These are phyloP conservation scores for Pontoporia blainvillei DNA, from an alignment of 2,113 vertebrate genomes.

Conservation along the genomic window DNA sequence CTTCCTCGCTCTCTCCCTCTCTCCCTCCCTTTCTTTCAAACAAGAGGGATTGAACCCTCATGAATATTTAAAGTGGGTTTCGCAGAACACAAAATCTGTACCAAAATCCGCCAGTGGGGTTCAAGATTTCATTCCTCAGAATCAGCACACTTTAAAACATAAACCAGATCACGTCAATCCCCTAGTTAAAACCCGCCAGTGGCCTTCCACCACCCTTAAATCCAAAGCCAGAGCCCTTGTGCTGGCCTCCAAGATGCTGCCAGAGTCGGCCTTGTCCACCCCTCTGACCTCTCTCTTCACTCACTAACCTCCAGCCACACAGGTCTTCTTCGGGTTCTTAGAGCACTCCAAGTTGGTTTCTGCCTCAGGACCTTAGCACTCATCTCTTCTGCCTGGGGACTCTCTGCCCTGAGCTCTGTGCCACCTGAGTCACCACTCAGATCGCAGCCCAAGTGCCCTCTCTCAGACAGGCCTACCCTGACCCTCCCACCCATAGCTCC, in stretches of 20 bases:
- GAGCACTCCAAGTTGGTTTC: not conserved
- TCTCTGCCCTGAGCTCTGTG: not conserved
- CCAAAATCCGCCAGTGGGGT: not conserved
- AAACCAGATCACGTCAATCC: not conserved
- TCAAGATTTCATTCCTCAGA: not conserved
- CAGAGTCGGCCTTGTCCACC: not conserved
- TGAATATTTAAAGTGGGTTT: constrained; percentile 3
- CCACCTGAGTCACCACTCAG: not conserved
- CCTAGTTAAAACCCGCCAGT: not conserved
- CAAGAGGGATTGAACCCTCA: not conserved
- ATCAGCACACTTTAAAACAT: constrained; percentile 6
- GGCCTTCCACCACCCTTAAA: not conserved
- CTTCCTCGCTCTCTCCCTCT: too few species aligned
- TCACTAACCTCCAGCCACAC: not conserved
- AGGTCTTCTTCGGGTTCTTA: not conserved
- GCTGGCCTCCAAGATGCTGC: not conserved
- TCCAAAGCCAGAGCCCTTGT: not conserved
- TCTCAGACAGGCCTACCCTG: not conserved
- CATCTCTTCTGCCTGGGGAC: not conserved
- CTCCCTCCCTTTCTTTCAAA: not conserved
- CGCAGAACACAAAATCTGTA: not conserved
- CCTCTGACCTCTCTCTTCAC: not conserved
- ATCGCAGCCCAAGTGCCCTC: not conserved
- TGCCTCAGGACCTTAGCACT: not conserved
- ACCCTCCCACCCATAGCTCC: not conserved